Evolutionary conservation across 2,888 invertebrate species (phyloP), one percentile per base, ranked within the genome.

Genomic region (Nomada flava): DNA sequence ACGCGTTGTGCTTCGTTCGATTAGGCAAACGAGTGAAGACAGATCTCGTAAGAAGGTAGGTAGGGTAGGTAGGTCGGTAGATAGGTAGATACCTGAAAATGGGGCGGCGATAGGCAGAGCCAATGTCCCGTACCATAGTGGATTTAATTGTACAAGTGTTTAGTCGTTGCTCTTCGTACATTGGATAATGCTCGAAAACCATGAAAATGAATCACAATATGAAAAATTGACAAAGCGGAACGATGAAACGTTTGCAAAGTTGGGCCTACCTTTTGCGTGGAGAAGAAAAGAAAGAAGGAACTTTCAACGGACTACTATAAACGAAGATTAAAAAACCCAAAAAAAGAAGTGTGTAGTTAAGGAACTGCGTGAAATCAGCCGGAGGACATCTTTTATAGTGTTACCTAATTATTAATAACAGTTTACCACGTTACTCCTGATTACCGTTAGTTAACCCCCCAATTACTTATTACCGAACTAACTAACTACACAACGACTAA

Each of bases 401-500:
- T 78, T 87, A 82, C 75, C 76, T 84, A 82, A 78, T 86, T 72
- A 68, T 82, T 84, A 79, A 82, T 71, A 75, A 75, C 77, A 85
- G 72, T 83, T 84, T 76, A 84, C 73, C 79, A 73, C 57, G 84
- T 82, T 86, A 78, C 76, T 78, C 75, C 71, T 70, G 79, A 83
- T 79, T 85, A 83, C 74, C 77, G 75, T 29, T 85, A 81, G 77
- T 81, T 73, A 65, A 83, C 74, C 80, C 36, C 79, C 79, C 85
- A 85, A 82, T 64, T 70, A 84, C 50, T 79, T 87, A 64, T 69
- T 83, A 84, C 76, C 83, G 78, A 80, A 64, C 76, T 76, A 85
- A 86, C 62, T 81, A 73, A 83, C 68, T 75, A 87, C 70, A 73
- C 85, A 86, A 87, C 86, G 85, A 86, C 75, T 87, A 86, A 73